Evolutionary conservation across 2,888 invertebrate genomes (phyloP).

Genomic region (Cancer borealis): DNA sequence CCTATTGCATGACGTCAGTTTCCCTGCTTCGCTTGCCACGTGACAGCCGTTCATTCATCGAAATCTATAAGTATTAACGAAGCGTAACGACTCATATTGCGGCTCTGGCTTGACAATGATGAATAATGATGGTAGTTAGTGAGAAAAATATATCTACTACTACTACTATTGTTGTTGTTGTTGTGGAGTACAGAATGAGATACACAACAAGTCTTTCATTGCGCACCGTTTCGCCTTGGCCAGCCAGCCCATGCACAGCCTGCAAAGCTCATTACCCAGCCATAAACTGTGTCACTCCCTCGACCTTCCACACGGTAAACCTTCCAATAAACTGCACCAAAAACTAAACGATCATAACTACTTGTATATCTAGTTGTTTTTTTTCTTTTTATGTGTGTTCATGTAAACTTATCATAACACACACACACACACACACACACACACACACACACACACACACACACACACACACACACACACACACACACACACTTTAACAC

Average conservation of each 20-base stretch:
- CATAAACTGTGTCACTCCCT: not conserved
- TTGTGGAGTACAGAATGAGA: not conserved
- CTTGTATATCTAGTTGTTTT: not conserved
- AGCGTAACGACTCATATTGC: not conserved
- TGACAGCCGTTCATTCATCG: not conserved
- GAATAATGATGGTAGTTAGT: not conserved
- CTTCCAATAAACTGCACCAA: not conserved
- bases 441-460: not conserved
- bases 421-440: not conserved
- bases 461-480: not conserved
- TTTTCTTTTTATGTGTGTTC: not conserved
- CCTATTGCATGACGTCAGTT: not conserved
- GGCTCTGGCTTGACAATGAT: not conserved
- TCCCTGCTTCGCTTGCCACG: not conserved
- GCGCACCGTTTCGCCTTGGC: not conserved
- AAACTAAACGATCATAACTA: not conserved
- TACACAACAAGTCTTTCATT: not conserved
- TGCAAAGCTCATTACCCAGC: not conserved
- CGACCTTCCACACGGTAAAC: not conserved
- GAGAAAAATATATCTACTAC: not conserved
- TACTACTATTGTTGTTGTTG: not conserved
- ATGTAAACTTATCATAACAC: not conserved
- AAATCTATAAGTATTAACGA: too few species aligned
- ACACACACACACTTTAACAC: not conserved
- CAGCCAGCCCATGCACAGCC: not conserved